These are phyloP conservation scores for Peromyscus maniculatus DNA, from an alignment of 2,113 vertebrate species.

Conservation along the genomic window DNA sequence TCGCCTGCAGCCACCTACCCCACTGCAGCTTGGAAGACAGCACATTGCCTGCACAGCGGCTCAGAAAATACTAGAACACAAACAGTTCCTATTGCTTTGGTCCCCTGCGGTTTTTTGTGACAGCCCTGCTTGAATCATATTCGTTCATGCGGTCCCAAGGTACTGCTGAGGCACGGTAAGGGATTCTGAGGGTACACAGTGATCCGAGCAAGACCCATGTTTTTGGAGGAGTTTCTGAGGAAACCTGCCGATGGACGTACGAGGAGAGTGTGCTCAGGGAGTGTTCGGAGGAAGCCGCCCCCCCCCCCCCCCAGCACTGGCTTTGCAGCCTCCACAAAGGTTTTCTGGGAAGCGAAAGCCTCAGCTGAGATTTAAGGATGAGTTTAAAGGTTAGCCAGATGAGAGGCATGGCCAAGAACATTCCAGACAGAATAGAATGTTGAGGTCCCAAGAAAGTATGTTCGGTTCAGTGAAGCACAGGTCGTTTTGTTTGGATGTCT, in stretches of 20 bases:
- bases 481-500: not conserved
- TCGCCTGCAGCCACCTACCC: not conserved
- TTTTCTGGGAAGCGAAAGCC: not conserved
- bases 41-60: not conserved
- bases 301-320: not conserved
- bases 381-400: not conserved
- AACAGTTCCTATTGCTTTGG: not conserved
- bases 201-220: not conserved
- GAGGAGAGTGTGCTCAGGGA: not conserved
- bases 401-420: not conserved
- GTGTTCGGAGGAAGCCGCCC: not conserved
- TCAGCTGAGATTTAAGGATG: not conserved
- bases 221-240: not conserved
- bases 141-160: not conserved
- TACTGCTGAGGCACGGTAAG: not conserved
- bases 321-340: not conserved
- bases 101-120: conserved; percentile 40
- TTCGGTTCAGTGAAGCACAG: not conserved
- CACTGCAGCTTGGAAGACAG: not conserved
- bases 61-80: not conserved
- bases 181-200: not conserved
- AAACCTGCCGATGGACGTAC: not conserved
- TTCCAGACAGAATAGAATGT: not conserved
- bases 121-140: not conserved
- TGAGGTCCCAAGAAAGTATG: not conserved